Evolutionary conservation across 2,113 vertebrate species (phyloP), one percentile per base, ranked within the genome.

Genomic region (Columba janthina): DNA sequence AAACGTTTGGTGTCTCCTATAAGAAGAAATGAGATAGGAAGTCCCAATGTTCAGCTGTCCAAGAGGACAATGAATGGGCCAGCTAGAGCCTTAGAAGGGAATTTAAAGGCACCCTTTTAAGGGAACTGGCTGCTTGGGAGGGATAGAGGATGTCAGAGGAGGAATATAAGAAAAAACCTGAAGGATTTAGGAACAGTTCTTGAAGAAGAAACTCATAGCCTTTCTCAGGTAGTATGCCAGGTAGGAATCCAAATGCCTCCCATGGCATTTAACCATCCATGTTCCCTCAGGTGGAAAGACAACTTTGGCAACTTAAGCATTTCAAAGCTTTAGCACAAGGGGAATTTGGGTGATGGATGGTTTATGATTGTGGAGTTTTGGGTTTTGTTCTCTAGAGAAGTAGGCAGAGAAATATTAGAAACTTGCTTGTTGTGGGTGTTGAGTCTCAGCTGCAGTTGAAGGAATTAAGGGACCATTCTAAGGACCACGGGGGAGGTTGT

Each of bases 381-480:
- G 0, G 15, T 71, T 76, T 64, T 46, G 15, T 29, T 86, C 24
- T 61, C 10, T 25, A 48, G 48, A 67, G 38, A 31, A n/a, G 32
- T 21, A 38, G 46, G 34, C 34, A 66, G 38, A 34, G 6, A 79
- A 82, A 62, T 5, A 15, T 17, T 12, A 54, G 54, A 56, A 44
- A 12, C 9, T 13, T 4, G 0, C 42, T 84, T 56, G 5, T 17
- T 62, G 12, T 36, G 22, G 0, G 0, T 22, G 16, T 26, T 34
- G 32, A 14, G 17, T 11, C 16, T 75, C 31, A 32, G 29, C 5
- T 40, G 21, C 15, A 2, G 17, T 26, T 34, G 24, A 11, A 48
- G 11, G 18, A 58, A 25, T 32, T 20, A 5, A 67, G 15, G 34
- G 42, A 14, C 4, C 3, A 6, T 5, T n/a, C 24, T 14, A 16